Evolutionary conservation across 2,113 vertebrate species (phyloP).

Genomic region (Panthera leo): DNA sequence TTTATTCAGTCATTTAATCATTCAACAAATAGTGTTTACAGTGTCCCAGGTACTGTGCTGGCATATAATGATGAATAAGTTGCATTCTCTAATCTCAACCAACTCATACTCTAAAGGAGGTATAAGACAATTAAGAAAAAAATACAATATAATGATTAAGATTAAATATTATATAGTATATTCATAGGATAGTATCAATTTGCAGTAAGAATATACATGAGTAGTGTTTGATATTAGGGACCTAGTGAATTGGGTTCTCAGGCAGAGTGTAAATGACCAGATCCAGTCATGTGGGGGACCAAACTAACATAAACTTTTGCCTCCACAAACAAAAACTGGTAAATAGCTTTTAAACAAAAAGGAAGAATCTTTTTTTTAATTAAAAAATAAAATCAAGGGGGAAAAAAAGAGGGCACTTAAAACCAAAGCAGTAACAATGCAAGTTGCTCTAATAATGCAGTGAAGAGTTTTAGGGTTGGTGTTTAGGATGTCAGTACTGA

Average conservation of each 20-base stretch:
- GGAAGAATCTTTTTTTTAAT: not conserved
- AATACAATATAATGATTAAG: not conserved
- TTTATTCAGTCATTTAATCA: not conserved
- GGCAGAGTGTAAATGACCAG: not conserved
- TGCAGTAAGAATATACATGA: not conserved
- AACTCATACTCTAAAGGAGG: not conserved
- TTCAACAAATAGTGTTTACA: not conserved
- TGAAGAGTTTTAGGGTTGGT: not conserved
- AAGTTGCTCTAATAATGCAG: not conserved
- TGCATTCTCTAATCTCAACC: not conserved
- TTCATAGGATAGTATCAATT: not conserved
- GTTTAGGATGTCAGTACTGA: not conserved
- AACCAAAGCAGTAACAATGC: not conserved
- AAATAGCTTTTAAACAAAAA: not conserved
- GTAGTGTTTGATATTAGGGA: not conserved
- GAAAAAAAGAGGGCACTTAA: not conserved
- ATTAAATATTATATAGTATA: not conserved
- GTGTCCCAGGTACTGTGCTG: not conserved
- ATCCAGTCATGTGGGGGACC: not conserved
- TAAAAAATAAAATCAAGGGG: not conserved
- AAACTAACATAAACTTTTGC: not conserved
- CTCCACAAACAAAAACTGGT: not conserved
- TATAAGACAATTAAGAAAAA: not conserved
- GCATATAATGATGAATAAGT: not conserved
- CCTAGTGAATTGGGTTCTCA: not conserved